Conservation (phyloP, 2,797 vertebrate genomes). For the Picus viridis region DNA sequence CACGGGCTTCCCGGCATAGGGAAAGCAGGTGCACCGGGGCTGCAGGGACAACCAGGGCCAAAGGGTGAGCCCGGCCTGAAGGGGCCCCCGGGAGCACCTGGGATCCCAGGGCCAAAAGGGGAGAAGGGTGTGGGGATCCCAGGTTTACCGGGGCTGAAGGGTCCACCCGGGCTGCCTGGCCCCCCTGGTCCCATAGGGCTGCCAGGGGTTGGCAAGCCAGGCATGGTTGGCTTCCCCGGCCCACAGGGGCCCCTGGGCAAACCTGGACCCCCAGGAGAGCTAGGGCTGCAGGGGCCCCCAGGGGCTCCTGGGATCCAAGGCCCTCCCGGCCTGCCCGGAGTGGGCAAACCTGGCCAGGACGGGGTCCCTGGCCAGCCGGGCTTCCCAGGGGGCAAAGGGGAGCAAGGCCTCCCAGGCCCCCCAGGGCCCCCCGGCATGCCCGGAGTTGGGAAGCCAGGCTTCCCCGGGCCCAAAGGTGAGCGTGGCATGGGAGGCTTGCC, state of each 20-base stretch:
- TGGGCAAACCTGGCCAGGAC: slow-evolving; percentile 91
- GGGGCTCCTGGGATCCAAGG: slow-evolving; percentile 89
- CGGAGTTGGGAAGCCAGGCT: slow-evolving; percentile 92
- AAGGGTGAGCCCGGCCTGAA: slow-evolving; percentile 91
- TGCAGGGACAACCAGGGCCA: slow-evolving; percentile 87
- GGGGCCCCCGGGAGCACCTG: slow-evolving; percentile 85
- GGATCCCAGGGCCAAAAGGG: slow-evolving; percentile 86
- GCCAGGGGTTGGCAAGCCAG: slow-evolving; percentile 89
- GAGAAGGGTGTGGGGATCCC: slow-evolving; percentile 90
- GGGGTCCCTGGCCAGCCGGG: slow-evolving; percentile 91
- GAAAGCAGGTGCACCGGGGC: slow-evolving; percentile 87
- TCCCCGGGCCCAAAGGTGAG: slow-evolving; percentile 91
- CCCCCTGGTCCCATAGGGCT: slow-evolving; percentile 86
- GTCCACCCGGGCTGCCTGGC: slow-evolving; percentile 87
- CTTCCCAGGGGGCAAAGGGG: slow-evolving; percentile 89
- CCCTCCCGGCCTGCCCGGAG: slow-evolving; percentile 85
- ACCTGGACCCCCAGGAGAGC: slow-evolving; percentile 86
- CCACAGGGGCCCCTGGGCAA: slow-evolving; percentile 89
- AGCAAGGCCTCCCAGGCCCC: slow-evolving; percentile 87
- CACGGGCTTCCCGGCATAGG: slow-evolving; percentile 90
- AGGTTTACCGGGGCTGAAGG: slow-evolving; percentile 90
- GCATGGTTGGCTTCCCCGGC: slow-evolving; percentile 90
- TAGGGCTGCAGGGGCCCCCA: slow-evolving; percentile 82
- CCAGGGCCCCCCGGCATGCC: slow-evolving; percentile 89
- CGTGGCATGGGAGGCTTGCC: slow-evolving; percentile 87